A percentile compares a stretch with the other conserved stretches of the same genome.
Evolutionary conservation across 2,888 invertebrate genomes (phyloP).

Genomic region (Prosapia bicincta): DNA sequence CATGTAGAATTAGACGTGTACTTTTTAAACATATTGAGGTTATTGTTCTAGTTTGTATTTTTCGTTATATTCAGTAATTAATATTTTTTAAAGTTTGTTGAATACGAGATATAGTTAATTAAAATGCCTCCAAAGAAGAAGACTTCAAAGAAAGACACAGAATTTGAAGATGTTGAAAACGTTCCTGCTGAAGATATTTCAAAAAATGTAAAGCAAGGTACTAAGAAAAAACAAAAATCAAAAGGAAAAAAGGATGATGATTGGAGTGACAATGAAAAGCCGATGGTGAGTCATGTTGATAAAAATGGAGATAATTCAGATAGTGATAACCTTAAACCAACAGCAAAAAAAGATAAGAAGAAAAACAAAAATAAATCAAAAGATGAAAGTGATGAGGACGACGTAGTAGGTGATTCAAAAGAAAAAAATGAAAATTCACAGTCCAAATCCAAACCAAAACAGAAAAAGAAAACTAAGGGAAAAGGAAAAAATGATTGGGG

Average conservation of each 20-base stretch:
- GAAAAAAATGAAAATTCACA: slow-evolving; percentile 17
- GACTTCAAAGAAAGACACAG: slow-evolving; percentile 20
- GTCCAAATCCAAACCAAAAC: slow-evolving; percentile 44
- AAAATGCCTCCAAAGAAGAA: slow-evolving; percentile 11
- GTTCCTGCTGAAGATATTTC: slow-evolving; percentile 8
- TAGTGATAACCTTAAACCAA: slow-evolving; percentile 37
- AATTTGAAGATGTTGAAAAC: slow-evolving; percentile 20
- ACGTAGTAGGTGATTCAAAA: not conserved
- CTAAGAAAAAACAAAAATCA: slow-evolving; percentile 31
- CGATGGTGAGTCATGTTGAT: slow-evolving; percentile 9
- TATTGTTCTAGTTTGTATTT: too few relatives aligned
- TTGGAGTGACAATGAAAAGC: slow-evolving; percentile 43
- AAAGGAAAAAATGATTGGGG: slow-evolving; percentile 55
- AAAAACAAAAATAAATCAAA: slow-evolving; percentile 38
- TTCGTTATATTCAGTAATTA: too few relatives aligned
- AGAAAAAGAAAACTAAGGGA: slow-evolving; percentile 53
- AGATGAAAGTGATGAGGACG: slow-evolving; percentile 41
- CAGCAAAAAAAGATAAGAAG: slow-evolving; percentile 38
- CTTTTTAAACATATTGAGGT: too few relatives aligned
- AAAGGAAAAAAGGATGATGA: slow-evolving; percentile 31
- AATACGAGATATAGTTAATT: not conserved
- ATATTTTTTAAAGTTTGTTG: too few relatives aligned
- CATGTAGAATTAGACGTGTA: too few relatives aligned
- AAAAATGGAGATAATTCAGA: slow-evolving; percentile 45
- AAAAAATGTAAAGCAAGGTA: slow-evolving; percentile 20